These are phyloP conservation scores for Eupsittula cactorum DNA, from an alignment of 2,113 vertebrate genomes.

Conservation along the genomic window DNA sequence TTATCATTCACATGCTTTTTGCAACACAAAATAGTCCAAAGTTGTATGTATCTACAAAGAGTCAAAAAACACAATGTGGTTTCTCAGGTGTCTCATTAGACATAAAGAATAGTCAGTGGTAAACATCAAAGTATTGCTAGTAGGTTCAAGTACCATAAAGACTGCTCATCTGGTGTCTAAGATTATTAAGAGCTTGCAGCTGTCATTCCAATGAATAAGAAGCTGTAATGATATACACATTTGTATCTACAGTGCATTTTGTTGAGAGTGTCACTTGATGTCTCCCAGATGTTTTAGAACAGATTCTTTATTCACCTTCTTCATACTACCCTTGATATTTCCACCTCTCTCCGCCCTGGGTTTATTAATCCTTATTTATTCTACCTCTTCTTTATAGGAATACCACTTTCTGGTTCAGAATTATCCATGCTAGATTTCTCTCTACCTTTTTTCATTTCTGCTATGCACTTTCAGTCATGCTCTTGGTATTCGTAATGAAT, in stretches of 20 bases:
- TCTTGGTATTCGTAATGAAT: background rate
- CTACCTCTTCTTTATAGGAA: background rate
- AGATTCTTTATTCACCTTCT: background rate
- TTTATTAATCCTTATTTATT: background rate
- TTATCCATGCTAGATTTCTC: background rate
- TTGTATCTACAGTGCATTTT: background rate
- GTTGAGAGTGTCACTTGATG: background rate
- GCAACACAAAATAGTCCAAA: background rate
- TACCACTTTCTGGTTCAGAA: background rate
- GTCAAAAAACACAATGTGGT: background rate
- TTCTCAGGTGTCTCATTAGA: background rate
- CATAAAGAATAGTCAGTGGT: background rate
- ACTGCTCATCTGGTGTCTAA: background rate
- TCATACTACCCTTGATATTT: background rate
- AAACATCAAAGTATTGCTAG: background rate
- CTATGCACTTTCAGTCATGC: background rate
- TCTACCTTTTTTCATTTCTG: background rate
- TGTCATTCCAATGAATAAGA: background rate
- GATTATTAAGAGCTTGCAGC: background rate
- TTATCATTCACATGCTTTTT: background rate
- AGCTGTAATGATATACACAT: background rate
- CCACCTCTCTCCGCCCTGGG: background rate
- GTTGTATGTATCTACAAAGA: background rate
- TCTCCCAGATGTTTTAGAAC: background rate
- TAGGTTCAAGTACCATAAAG: background rate